Conservation (phyloP, 2,797 vertebrate species). For the Pipistrellus kuhlii region DNA sequence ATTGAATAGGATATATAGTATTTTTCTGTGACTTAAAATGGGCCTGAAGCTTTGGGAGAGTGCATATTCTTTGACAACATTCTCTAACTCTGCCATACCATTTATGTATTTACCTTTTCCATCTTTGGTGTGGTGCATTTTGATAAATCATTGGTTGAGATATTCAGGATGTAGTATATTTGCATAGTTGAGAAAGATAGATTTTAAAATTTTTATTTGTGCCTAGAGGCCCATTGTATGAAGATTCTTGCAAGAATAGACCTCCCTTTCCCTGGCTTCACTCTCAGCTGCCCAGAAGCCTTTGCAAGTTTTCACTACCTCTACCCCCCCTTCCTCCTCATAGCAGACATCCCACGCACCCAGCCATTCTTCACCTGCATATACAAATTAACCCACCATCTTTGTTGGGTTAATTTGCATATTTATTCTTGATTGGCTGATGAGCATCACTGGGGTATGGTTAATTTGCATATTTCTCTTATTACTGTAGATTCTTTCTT, state of each 20-base stretch:
- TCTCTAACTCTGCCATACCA: neutral
- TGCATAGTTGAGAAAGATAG: neutral
- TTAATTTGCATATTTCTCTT: too few species aligned
- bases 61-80: neutral
- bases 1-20: neutral
- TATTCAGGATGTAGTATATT: neutral
- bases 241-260: too few species aligned
- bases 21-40: neutral
- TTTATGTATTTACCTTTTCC: neutral
- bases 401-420: too few species aligned
- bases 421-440: too few species aligned
- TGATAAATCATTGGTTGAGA: neutral
- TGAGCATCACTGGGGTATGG: too few species aligned
- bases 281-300: too few species aligned
- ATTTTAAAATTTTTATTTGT: neutral
- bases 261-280: too few species aligned
- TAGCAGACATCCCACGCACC: too few species aligned
- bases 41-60: neutral
- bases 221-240: too few species aligned
- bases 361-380: fast-evolving
- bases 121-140: neutral
- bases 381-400: too few species aligned
- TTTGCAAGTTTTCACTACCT: too few species aligned
- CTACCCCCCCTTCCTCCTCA: too few species aligned
- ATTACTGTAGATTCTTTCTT: neutral